A percentile compares a stretch with the other conserved stretches of the same genome.
phyloP scores from a whole-genome alignment of 1,140 invertebrate genomes.

The Microplitis demolitor region DNA sequence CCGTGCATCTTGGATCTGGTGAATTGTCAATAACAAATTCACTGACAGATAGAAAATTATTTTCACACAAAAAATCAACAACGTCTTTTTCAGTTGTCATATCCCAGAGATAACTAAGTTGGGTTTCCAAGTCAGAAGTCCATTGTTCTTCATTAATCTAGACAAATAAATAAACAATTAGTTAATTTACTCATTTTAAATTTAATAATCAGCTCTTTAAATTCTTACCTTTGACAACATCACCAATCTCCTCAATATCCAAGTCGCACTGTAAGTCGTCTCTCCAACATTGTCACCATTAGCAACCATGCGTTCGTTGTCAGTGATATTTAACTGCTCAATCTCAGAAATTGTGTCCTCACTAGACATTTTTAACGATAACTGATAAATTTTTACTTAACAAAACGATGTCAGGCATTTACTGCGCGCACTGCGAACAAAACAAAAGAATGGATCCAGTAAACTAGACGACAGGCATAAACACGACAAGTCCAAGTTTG shows the following conservation, averaged over 20 bases:
- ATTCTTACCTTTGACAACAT: conserved; percentile 49
- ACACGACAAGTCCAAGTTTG: too few species aligned
- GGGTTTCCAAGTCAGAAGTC: conserved; percentile 67
- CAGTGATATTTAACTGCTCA: conserved; percentile 51
- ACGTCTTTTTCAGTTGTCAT: conserved; percentile 77
- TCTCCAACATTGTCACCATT: conserved; percentile 76
- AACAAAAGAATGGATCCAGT: too few species aligned
- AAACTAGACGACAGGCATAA: too few species aligned
- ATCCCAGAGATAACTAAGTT: conserved; percentile 78
- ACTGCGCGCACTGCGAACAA: too few species aligned
- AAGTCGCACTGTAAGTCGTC: conserved; percentile 75
- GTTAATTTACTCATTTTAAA: not conserved
- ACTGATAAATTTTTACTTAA: too few species aligned
- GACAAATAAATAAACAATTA: conserved; percentile 8
- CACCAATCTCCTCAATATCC: conserved; percentile 71
- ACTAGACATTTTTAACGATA: not conserved
- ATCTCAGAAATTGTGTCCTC: conserved; percentile 21
- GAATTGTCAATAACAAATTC: conserved; percentile 56
- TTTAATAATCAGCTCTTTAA: not conserved
- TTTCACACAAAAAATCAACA: conserved; percentile 68
- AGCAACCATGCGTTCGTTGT: conserved; percentile 61
- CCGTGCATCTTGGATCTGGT: conserved; percentile 64
- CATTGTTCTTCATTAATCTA: conserved; percentile 57
- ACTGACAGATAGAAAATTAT: conserved; percentile 68
- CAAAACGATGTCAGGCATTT: too few species aligned